phyloP scores from a whole-genome alignment of 2,797 vertebrate species.

The Characodon lateralis region DNA sequence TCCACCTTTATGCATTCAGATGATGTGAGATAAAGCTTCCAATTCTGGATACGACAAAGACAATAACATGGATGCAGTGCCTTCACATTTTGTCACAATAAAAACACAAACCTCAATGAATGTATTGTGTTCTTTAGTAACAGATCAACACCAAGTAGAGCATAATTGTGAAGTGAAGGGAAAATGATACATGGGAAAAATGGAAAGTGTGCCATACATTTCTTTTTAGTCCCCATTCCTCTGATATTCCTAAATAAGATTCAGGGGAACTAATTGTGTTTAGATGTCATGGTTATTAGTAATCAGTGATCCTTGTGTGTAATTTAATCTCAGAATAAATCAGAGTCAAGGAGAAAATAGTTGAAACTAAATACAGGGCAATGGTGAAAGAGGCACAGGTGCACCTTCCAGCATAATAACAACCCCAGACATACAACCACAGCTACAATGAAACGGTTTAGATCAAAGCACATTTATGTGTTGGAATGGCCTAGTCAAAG shows the following conservation, averaged over 20 bases:
- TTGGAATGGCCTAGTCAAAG: neutral
- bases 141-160: neutral
- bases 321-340: neutral
- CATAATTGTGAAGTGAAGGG: neutral
- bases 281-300: neutral
- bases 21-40: conserved; percentile 9
- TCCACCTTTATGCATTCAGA: neutral
- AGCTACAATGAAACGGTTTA: neutral
- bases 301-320: neutral
- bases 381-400: neutral
- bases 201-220: neutral
- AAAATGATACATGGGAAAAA: neutral
- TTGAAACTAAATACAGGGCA: neutral
- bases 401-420: neutral
- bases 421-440: neutral
- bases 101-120: neutral
- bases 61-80: conserved; percentile 3
- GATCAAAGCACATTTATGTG: neutral
- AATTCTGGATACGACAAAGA: neutral
- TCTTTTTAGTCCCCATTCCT: neutral
- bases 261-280: neutral
- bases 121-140: neutral
- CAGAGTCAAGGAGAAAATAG: neutral
- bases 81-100: neutral
- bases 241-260: neutral